phyloP scores from a whole-genome alignment of 2,113 vertebrate genomes.

The Oophaga pumilio region DNA sequence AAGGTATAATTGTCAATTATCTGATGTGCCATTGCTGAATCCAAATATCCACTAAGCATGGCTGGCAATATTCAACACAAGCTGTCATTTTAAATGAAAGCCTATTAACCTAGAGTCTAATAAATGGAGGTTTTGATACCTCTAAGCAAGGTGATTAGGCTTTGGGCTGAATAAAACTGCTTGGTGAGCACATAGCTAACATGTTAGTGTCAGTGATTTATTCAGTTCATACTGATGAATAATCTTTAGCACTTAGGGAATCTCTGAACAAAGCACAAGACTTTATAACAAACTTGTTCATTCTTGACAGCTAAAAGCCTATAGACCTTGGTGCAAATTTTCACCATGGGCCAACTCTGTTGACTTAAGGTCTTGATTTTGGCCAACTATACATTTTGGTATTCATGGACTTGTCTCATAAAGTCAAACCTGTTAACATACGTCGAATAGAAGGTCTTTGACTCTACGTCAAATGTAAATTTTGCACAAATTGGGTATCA shows the following conservation, averaged over 20 bases:
- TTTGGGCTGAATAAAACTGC: slow-evolving; percentile 18
- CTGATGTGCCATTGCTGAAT: slow-evolving; percentile 23
- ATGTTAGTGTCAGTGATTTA: slow-evolving; percentile 20
- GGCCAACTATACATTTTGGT: neutral
- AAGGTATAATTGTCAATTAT: slow-evolving; percentile 49
- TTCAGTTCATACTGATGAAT: slow-evolving; percentile 20
- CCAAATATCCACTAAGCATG: slow-evolving; percentile 24
- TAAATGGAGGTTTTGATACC: slow-evolving; percentile 46
- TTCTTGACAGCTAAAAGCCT: neutral
- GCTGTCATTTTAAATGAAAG: slow-evolving; percentile 54
- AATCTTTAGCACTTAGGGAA: slow-evolving; percentile 23
- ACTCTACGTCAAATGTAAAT: too few relatives aligned
- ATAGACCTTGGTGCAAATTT: neutral
- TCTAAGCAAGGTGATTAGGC: slow-evolving; percentile 50
- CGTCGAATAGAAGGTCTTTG: too few relatives aligned
- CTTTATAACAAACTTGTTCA: slow-evolving; percentile 3
- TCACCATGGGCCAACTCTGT: neutral
- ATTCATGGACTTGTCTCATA: neutral
- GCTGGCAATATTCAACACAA: slow-evolving; percentile 40
- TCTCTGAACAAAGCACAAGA: neutral
- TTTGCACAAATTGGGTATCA: too few relatives aligned
- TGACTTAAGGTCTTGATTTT: neutral
- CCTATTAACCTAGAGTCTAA: slow-evolving; percentile 47
- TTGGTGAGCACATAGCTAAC: neutral
- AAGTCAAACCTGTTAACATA: neutral